Evolutionary conservation across 2,113 vertebrate genomes (phyloP), one percentile per base, ranked within the genome.

Genomic region (Geococcyx californianus): DNA sequence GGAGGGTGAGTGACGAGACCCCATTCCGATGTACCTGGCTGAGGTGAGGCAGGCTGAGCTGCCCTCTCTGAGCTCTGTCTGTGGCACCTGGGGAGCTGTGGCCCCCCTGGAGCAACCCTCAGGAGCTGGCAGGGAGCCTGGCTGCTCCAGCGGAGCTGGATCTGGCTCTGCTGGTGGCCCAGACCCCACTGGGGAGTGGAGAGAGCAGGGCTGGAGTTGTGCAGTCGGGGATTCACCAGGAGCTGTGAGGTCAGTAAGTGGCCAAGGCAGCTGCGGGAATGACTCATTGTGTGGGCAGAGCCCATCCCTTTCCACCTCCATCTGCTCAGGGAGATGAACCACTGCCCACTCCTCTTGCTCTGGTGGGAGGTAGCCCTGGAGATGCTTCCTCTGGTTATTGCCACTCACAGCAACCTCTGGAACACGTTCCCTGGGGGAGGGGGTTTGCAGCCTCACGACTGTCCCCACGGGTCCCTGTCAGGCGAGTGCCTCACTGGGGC

Each of bases 401-500:
- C 11, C 9, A 3, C 45, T 38, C 3, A 1, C 13, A 55, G 47
- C 51, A 49, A 23, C 54, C 47, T 29, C 29, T 5, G 80, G 23
- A 72, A 3, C 33, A 1, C 17, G 4, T 4, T 8, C 40, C 23
- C 13, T 10, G 1, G 38, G 60, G 66, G 19, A 1, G 5, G 38
- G n/a, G n/a, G 16, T 54, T 34, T 55, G 38, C 42, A 68, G 47
- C 47, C 47, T 20, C 23, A 10, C 47, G 23, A 20, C 20, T 47
- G 47, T 47, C 47, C 18, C 47, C 47, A 18, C 47, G 13, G 16
- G 44, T 45, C 36, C 33, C 69, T 9, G 40, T 11, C 2, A 7
- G 54, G 28, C 6, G 54, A 3, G 54, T 4, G 54, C 34, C 34
- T 59, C 11, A 3, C 34, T 11, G 54, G 56, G 45, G 7, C 15